phyloP scores from a whole-genome alignment of 2,888 invertebrate genomes.

The Leptinotarsa rubiginosa region DNA sequence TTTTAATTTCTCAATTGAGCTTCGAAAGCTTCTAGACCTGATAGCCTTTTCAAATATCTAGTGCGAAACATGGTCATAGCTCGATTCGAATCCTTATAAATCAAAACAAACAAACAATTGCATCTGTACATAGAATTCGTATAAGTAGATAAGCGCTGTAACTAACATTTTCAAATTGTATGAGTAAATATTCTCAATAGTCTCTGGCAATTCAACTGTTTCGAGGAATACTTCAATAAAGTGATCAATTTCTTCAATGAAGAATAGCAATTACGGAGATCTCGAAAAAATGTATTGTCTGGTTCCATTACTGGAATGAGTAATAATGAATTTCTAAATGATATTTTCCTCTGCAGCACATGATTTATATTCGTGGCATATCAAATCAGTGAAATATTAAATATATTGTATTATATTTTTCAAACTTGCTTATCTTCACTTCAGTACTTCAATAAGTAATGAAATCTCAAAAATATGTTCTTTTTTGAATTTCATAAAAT shows the following conservation, averaged over 20 bases:
- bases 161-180: conserved; percentile 44
- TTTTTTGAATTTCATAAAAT: too few species aligned
- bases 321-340: neutral
- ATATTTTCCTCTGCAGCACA: neutral
- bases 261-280: conserved; percentile 31
- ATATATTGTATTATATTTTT: too few species aligned
- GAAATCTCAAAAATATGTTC: too few species aligned
- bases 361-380: too few species aligned
- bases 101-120: conserved; percentile 51
- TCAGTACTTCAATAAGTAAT: too few species aligned
- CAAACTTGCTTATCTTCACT: too few species aligned
- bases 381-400: too few species aligned
- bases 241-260: conserved; percentile 47
- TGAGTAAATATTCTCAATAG: conserved; percentile 46
- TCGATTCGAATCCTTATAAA: conserved; percentile 45
- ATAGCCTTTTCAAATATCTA: conserved; percentile 46
- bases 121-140: conserved; percentile 47
- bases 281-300: neutral
- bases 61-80: conserved; percentile 53
- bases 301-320: neutral
- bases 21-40: conserved; percentile 40
- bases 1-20: conserved; percentile 21
- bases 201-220: conserved; percentile 46
- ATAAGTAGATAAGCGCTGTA: conserved; percentile 36
- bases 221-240: conserved; percentile 38